Evolutionary conservation across 2,888 invertebrate species (phyloP), one percentile per base, ranked within the genome.

Genomic region (Cerastis rubricosa): DNA sequence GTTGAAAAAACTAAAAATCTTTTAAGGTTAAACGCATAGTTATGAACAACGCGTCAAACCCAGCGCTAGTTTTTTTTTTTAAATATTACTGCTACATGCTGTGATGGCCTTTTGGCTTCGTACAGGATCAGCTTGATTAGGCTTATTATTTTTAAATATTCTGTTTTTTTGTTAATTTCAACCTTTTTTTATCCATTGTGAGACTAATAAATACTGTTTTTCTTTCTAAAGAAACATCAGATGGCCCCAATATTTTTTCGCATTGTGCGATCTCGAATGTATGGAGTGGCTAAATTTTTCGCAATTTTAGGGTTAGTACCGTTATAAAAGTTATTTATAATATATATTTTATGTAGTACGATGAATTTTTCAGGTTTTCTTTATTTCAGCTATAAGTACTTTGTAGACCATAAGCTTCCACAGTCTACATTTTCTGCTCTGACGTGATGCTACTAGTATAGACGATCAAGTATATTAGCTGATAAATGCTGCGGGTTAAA

Each of bases 401-500:
- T n/a, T 11, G 11, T 11, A 2, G n/a, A 54, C 5, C 11, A 54
- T 54, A 54, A 57, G 14, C 57, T 29, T 8, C 29, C 1, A 59
- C 29, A 59, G 3, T 59, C 29, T 59, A 17, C 2, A 29, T 59
- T 40, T 29, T 65, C 29, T n/a, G 14, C 22, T 45, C 1, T 57
- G 40, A 19, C 43, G 22, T 5, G 25, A 35, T 49, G 29, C 35
- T 57, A 14, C 64, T 59, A 80, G 19, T 65, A 69, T 49, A 47
- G 17, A 35, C 35, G 57, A 72, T 63, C 45, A 63, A 54, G 61
- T 67, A 49, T 59, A 71, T 65, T 68, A 77, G 54, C 71, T 68
- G n/a, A 61, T 72, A 71, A 87, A 82, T 78, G 67, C 72, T 73
- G 47, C 40, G 17, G n/a, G 61, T 70, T 77, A 45, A 85, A 86